phyloP scores from a whole-genome alignment of 2,888 invertebrate species.

The Eupithecia subfuscata region DNA sequence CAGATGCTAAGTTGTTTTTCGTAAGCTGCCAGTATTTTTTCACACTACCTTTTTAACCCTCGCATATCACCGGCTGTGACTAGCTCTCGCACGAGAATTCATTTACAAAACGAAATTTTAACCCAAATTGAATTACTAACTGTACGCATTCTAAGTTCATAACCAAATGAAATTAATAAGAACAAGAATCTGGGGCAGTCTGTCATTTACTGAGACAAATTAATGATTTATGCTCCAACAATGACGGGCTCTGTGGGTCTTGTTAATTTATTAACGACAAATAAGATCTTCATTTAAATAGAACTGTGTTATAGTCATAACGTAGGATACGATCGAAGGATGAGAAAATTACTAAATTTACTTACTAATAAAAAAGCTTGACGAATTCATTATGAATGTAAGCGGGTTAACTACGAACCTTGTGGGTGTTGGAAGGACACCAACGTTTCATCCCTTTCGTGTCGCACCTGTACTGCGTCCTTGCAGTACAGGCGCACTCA shows the following conservation, averaged over 20 bases:
- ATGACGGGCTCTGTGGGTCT: slow-evolving; percentile 28
- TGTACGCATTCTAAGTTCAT: slow-evolving; percentile 9
- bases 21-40: background rate
- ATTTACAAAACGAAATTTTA: background rate
- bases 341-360: background rate
- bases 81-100: background rate
- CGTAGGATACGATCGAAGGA: background rate
- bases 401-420: too few relatives aligned
- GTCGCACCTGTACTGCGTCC: too few relatives aligned
- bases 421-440: too few relatives aligned
- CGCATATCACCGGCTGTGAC: background rate
- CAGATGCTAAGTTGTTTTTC: background rate
- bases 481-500: too few relatives aligned
- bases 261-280: slow-evolving; percentile 32
- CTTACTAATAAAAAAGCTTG: too few relatives aligned
- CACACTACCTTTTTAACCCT: background rate
- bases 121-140: background rate
- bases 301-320: background rate
- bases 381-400: too few relatives aligned
- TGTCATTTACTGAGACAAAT: slow-evolving; percentile 37
- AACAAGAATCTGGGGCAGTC: slow-evolving; percentile 21
- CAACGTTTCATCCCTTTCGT: too few relatives aligned
- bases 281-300: background rate
- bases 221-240: slow-evolving; percentile 30
- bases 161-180: slow-evolving; percentile 16